These are phyloP conservation scores for Autographa pulchrina DNA, from an alignment of 2,888 invertebrate species.

Conservation along the genomic window DNA sequence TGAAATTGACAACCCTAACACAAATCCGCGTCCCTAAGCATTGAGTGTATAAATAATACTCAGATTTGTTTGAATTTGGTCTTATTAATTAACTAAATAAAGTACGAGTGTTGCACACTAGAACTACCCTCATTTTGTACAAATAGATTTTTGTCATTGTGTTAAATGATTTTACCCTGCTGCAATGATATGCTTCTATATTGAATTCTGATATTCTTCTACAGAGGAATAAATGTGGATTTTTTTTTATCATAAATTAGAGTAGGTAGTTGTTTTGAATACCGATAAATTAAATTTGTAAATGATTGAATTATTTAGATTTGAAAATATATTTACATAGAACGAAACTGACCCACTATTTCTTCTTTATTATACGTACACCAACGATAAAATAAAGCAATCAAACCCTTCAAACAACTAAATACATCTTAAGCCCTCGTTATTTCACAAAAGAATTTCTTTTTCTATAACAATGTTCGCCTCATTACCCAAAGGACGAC, in stretches of 20 bases:
- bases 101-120: conserved; percentile 64
- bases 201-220: background rate
- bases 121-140: conserved; percentile 51
- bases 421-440: conserved; percentile 10
- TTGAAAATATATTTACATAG: no score
- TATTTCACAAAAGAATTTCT: conserved; percentile 22
- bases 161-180: conserved; percentile 8
- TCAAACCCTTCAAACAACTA: background rate
- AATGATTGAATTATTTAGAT: no score
- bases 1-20: conserved; percentile 74
- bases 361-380: background rate
- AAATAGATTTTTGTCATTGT: conserved; percentile 45
- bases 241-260: no score
- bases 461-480: conserved; percentile 41
- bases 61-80: conserved; percentile 87
- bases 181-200: background rate
- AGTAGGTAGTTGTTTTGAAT: no score
- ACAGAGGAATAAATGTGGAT: background rate
- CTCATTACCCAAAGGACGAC: conserved; percentile 59
- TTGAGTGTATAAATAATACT: conserved; percentile 86
- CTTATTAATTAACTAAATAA: conserved; percentile 88
- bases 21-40: conserved; percentile 67
- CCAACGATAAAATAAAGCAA: background rate
- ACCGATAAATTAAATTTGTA: no score
- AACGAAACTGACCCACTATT: no score